Conservation (phyloP, 2,113 vertebrate genomes). For the Bufo gargarizans region DNA sequence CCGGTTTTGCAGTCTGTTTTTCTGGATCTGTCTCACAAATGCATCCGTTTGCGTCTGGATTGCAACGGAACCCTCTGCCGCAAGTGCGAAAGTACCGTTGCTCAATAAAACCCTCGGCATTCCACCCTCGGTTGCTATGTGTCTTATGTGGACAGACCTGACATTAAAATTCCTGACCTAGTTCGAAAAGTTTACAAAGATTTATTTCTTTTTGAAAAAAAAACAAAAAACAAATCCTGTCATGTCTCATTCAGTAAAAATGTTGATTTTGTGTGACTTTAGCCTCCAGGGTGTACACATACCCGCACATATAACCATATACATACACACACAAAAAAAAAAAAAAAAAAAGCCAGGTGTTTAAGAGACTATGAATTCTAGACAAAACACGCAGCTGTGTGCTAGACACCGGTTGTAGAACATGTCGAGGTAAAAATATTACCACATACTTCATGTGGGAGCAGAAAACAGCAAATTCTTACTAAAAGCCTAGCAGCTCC, state of each 20-base stretch:
- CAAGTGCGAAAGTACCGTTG: neutral
- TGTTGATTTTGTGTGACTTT: neutral
- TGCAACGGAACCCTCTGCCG: too few relatives aligned
- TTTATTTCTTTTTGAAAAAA: neutral
- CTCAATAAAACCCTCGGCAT: neutral
- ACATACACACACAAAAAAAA: neutral
- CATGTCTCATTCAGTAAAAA: constrained; percentile 1
- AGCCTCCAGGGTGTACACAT: neutral
- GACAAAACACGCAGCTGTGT: constrained; percentile 42
- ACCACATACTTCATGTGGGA: constrained; percentile 39
- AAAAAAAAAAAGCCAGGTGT: constrained; percentile 26
- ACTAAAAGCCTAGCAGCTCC: constrained; percentile 12
- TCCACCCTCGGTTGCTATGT: constrained; percentile 61
- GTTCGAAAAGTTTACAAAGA: constrained; percentile 29
- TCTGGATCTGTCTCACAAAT: too few relatives aligned
- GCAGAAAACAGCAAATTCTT: constrained; percentile 44
- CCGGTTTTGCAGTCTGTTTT: too few relatives aligned
- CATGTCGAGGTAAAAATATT: constrained; percentile 42
- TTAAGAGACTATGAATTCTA: constrained; percentile 19
- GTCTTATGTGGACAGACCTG: constrained; percentile 71
- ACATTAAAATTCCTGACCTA: constrained; percentile 68
- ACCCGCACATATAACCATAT: neutral
- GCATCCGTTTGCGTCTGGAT: too few relatives aligned
- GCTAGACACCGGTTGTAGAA: constrained; percentile 28
- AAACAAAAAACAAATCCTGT: neutral